A percentile compares a stretch with the other conserved stretches of the same genome.
phyloP scores from a whole-genome alignment of 2,888 invertebrate genomes.

The Syritta pipiens region DNA sequence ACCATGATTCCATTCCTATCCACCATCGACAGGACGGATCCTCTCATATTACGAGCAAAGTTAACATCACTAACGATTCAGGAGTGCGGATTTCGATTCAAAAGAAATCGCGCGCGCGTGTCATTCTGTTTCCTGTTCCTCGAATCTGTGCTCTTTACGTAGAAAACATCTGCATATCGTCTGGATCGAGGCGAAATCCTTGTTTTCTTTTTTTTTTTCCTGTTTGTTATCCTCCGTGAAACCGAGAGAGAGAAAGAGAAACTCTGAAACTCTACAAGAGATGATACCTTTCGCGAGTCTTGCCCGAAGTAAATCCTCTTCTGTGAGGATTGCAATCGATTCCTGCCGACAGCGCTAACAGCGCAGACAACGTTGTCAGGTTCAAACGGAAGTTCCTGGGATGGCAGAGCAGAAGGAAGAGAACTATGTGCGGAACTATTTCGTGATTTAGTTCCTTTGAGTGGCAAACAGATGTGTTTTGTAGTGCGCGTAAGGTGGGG shows the following conservation, averaged over 20 bases:
- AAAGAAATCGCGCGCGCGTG: slow-evolving; percentile 66
- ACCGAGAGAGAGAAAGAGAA: too few relatives aligned
- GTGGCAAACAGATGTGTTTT: slow-evolving; percentile 62
- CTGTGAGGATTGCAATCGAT: slow-evolving; percentile 56
- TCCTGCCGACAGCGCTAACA: slow-evolving; percentile 42
- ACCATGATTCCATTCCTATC: slow-evolving; percentile 24
- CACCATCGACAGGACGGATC: slow-evolving; percentile 24
- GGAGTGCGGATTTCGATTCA: slow-evolving; percentile 57
- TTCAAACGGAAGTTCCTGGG: slow-evolving; percentile 58
- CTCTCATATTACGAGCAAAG: slow-evolving; percentile 59
- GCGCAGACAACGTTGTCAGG: slow-evolving; percentile 33
- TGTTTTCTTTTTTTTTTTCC: too few relatives aligned
- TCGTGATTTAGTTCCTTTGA: slow-evolving; percentile 52
- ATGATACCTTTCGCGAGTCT: background rate
- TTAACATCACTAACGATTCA: slow-evolving; percentile 64
- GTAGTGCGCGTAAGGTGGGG: slow-evolving; percentile 60
- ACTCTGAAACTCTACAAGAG: too few relatives aligned
- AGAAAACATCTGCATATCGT: slow-evolving; percentile 63
- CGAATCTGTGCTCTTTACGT: slow-evolving; percentile 22
- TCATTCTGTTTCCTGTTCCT: slow-evolving; percentile 64
- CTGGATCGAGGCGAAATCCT: slow-evolving; percentile 30
- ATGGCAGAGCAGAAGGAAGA: slow-evolving; percentile 9
- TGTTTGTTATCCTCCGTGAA: too few relatives aligned
- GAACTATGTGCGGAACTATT: slow-evolving; percentile 34
- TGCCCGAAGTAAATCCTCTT: background rate